Evolutionary conservation across 2,113 vertebrate genomes (phyloP), one percentile per base, ranked within the genome.

Genomic region (Hirundichthys speculiger): DNA sequence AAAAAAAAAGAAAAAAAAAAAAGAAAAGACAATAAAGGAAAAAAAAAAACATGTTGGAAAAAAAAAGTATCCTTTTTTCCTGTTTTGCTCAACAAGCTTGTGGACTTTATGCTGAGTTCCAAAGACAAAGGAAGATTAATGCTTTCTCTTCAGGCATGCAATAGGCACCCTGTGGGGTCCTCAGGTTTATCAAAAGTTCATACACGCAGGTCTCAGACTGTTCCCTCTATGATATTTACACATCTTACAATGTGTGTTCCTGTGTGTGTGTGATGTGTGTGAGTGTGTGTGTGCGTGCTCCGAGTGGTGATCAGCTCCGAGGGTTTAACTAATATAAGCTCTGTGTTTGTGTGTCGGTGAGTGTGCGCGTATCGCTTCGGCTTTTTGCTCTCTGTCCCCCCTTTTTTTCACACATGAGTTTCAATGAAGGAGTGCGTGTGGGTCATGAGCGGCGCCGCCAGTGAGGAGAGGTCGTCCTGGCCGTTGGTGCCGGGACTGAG

Each of bases 371-470:
- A 34, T 34, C 5, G 30, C 6, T 34, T 10, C 5, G 6, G 30
- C 30, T 69, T 69, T n/a, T 48, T 38, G 54, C 69, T 88, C 81
- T 13, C 84, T 87, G 13, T 92, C 89, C 86, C 4, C 20, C 13
- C 2, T 2, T 86, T n/a, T 86, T 88, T 67, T 94, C 92, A 96
- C 86, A 95, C 93, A 0, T 96, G 94, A 4, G 94, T 96, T 89
- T 96, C 95, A 40, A 96, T 97, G 91, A 97, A 95, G 56, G 96
- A 97, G 88, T 96, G 94, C 18, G 93, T 96, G 84, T 95, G 96
- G 75, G 94, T 94, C 88, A 95, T 93, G 86, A 94, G 93, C 0
- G 94, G 93, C 2, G 59, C 84, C 3, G 71, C 90, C 62, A 94
- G 91, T 43, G 89, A 90, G 42, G 91, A 91, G 42, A 94, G 93